Evolutionary conservation across 2,797 vertebrate species (phyloP).

Genomic region (Phrynocephalus vlangalii): DNA sequence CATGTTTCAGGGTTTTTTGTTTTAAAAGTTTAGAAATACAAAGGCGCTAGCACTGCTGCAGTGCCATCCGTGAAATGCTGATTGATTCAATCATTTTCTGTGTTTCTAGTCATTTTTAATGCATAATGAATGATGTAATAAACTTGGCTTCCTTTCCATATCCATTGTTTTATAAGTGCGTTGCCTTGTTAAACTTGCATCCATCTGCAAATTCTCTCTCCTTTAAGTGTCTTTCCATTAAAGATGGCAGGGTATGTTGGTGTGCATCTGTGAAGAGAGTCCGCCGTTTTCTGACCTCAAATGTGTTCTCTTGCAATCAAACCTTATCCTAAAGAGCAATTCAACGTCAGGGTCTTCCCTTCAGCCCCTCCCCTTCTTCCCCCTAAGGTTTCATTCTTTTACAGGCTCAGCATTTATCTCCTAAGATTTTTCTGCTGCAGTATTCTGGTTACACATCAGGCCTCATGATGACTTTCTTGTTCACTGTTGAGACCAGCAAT

Average conservation of each 20-base stretch:
- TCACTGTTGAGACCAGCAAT: background rate
- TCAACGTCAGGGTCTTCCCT: constrained; percentile 20
- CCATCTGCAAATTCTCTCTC: constrained; percentile 31
- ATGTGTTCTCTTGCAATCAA: constrained; percentile 25
- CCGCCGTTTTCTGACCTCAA: constrained; percentile 28
- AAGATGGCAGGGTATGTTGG: constrained; percentile 35
- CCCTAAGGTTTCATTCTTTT: background rate
- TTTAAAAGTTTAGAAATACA: constrained; percentile 52
- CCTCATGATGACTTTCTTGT: background rate
- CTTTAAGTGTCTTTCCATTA: constrained; percentile 39
- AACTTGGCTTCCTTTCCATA: constrained; percentile 33
- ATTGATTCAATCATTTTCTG: constrained; percentile 24
- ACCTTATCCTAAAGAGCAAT: constrained; percentile 30
- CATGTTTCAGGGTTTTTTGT: background rate
- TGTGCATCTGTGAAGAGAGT: constrained; percentile 29
- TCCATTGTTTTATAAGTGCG: constrained; percentile 21
- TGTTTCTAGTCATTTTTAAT: constrained; percentile 48
- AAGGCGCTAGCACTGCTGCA: constrained; percentile 21
- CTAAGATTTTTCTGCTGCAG: background rate
- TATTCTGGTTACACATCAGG: background rate
- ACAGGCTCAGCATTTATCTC: background rate
- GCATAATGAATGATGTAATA: constrained; percentile 45
- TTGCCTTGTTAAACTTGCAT: constrained; percentile 33
- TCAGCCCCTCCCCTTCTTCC: constrained; percentile 13
- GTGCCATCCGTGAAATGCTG: constrained; percentile 13